A percentile compares a stretch with the other conserved stretches of the same genome.
phyloP scores from a whole-genome alignment of 2,888 invertebrate genomes.

The Anoplius nigerrimus region DNA sequence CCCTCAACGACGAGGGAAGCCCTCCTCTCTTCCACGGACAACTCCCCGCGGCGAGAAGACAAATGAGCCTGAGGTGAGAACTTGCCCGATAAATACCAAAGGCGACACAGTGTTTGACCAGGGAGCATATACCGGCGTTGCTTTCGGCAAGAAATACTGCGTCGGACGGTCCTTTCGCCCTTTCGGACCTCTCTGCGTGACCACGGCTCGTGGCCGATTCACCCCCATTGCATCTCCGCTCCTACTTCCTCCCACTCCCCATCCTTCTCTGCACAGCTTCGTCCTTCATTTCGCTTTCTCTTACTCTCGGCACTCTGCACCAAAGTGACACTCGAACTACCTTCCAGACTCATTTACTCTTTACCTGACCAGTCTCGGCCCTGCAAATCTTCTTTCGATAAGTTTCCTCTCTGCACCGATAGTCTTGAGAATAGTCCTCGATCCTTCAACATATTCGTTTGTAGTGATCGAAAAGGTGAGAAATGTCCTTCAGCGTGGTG shows the following conservation, averaged over 20 bases:
- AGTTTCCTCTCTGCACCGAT: background rate
- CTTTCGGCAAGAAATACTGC: slow-evolving; percentile 71
- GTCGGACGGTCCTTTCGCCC: slow-evolving; percentile 57
- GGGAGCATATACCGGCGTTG: slow-evolving; percentile 61
- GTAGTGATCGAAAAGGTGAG: too few species aligned
- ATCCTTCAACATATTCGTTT: too few species aligned
- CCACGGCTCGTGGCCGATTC: slow-evolving; percentile 31
- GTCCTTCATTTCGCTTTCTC: background rate
- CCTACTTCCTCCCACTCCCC: slow-evolving; percentile 15
- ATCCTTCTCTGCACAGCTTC: background rate
- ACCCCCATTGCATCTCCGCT: slow-evolving; percentile 23
- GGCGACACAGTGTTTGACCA: slow-evolving; percentile 75
- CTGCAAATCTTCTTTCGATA: too few species aligned
- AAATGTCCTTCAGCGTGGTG: too few species aligned
- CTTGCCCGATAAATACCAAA: slow-evolving; percentile 75
- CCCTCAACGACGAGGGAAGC: slow-evolving; percentile 15
- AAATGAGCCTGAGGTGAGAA: slow-evolving; percentile 75
- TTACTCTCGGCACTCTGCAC: background rate
- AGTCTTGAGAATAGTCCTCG: too few species aligned
- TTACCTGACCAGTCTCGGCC: background rate
- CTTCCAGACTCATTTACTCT: background rate
- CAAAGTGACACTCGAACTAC: slow-evolving; percentile 14
- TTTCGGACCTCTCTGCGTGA: slow-evolving; percentile 39
- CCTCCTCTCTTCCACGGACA: slow-evolving; percentile 52
- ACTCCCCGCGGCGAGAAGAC: slow-evolving; percentile 71